Evolutionary conservation across 2,888 invertebrate species (phyloP), one percentile per base, ranked within the genome.

Genomic region (Nomada hirtipes): DNA sequence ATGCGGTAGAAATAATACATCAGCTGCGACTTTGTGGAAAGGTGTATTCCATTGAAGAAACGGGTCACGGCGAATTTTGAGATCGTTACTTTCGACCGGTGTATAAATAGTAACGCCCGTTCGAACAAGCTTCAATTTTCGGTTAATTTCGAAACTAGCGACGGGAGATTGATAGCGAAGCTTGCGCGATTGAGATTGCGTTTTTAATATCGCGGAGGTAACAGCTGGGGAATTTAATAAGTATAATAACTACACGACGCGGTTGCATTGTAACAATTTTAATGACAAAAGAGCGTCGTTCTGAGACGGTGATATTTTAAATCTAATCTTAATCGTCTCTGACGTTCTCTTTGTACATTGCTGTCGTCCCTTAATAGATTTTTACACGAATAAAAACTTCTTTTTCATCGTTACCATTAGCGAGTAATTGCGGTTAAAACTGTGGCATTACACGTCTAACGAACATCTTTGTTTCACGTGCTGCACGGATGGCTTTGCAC

Each of bases 11-110:
- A 47, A n/a, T n/a, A 4, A 47, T 23, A 20, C 7, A 4, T 18
- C 15, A 11, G 13, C 26, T 42, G 4, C 26, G 59, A 59, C 20
- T 70, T 59, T 59, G 47, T 7, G 18, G 1, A 13, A 4, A n/a
- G 26, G 59, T 26, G 26, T 9, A 15, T 47, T 60, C 47, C n/a
- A 60, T 70, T 70, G 29, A 50, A 29, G 20, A 70, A 60, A 60
- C 60, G 60, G 60, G 47, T 50, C 60, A 47, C 2, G 29, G 60
- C 4, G 1, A 60, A 59, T 42, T 36, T 60, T 47, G 15, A 15
- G 50, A 1, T 60, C 10, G 11, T 70, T 60, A 36, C 60, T 36
- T 50, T 50, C 47, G 50, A n/a, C 2, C 36, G 29, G 10, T 20
- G 70, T 59, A 69, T 29, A 59, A 70, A 50, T 47, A 36, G n/a